These are phyloP conservation scores for Ectropis crepuscularia DNA, from an alignment of 2,888 invertebrate genomes.

Conservation along the genomic window DNA sequence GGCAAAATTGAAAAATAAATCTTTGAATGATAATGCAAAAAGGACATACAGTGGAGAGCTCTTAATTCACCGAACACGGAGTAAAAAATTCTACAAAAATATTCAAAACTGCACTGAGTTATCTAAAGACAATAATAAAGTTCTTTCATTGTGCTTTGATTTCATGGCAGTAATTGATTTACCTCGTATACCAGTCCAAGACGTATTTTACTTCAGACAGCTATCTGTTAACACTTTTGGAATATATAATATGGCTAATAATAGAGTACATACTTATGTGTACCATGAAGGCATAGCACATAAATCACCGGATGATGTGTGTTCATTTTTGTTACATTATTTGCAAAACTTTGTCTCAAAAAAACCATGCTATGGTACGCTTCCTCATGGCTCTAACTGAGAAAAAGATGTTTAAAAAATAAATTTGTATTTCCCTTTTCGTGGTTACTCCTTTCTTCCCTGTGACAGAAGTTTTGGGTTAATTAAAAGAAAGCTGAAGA, in stretches of 20 bases:
- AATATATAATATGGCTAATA: neutral
- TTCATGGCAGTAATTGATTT: no score
- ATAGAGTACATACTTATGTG: conserved; percentile 5
- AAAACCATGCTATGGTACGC: conserved; percentile 29
- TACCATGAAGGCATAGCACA: conserved; percentile 7
- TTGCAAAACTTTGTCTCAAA: conserved; percentile 25
- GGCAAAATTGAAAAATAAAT: conserved; percentile 14
- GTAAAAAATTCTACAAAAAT: conserved; percentile 12
- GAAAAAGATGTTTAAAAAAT: conserved; percentile 31
- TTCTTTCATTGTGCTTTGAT: no score
- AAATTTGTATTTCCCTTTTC: conserved; percentile 27
- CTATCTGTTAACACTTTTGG: no score
- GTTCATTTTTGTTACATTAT: conserved; percentile 28
- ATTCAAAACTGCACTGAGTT: conserved; percentile 8
- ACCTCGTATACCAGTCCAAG: no score
- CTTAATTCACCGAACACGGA: conserved; percentile 3
- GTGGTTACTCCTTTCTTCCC: conserved; percentile 32
- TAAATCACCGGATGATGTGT: conserved; percentile 23
- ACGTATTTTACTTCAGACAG: no score
- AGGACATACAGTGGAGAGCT: conserved; percentile 8
- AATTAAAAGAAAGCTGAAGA: conserved; percentile 25
- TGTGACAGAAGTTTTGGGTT: conserved; percentile 32
- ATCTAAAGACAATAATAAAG: no score
- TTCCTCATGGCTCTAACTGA: conserved; percentile 26
- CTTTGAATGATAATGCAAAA: conserved; percentile 15